Conservation (phyloP, 2,888 invertebrate genomes). For the Hirtodrosophila trivittata region DNA sequence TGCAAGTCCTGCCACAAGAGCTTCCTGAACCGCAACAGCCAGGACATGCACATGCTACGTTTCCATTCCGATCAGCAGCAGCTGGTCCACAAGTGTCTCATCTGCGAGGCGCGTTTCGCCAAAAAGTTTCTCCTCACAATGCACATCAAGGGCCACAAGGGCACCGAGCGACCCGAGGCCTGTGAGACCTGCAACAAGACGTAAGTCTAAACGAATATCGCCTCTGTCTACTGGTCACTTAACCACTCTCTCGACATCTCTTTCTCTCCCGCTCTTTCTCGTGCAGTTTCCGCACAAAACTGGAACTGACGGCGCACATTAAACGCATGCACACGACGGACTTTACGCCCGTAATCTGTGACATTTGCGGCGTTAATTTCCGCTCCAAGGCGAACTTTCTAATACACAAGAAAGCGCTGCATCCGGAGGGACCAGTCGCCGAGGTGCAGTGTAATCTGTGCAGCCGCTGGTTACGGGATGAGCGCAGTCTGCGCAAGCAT, state of each 20-base stretch:
- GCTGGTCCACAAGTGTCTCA: constrained; percentile 61
- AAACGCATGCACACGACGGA: constrained; percentile 70
- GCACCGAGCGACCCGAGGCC: constrained; percentile 62
- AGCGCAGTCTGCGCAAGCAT: constrained; percentile 69
- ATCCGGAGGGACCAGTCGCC: constrained; percentile 69
- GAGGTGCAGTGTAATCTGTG: constrained; percentile 71
- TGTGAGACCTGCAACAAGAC: constrained; percentile 63
- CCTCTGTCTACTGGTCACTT: too few relatives aligned
- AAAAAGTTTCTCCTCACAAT: constrained; percentile 73
- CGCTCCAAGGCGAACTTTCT: constrained; percentile 71
- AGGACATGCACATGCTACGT: constrained; percentile 74
- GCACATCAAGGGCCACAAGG: constrained; percentile 71
- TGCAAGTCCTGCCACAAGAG: constrained; percentile 64
- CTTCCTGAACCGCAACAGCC: constrained; percentile 73
- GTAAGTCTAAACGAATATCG: constrained; percentile 49
- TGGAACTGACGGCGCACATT: constrained; percentile 63
- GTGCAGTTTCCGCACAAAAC: constrained; percentile 66
- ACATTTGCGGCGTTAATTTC: constrained; percentile 67
- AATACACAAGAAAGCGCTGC: constrained; percentile 67
- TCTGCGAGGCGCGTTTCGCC: constrained; percentile 66
- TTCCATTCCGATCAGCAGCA: constrained; percentile 72
- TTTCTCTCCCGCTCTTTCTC: not conserved
- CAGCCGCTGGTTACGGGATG: constrained; percentile 67
- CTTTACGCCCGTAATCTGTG: constrained; percentile 75
- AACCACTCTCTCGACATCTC: not conserved